A percentile compares a stretch with the other conserved stretches of the same genome.
Conservation (phyloP, 2,797 vertebrate genomes). For the Falco berigora region DNA sequence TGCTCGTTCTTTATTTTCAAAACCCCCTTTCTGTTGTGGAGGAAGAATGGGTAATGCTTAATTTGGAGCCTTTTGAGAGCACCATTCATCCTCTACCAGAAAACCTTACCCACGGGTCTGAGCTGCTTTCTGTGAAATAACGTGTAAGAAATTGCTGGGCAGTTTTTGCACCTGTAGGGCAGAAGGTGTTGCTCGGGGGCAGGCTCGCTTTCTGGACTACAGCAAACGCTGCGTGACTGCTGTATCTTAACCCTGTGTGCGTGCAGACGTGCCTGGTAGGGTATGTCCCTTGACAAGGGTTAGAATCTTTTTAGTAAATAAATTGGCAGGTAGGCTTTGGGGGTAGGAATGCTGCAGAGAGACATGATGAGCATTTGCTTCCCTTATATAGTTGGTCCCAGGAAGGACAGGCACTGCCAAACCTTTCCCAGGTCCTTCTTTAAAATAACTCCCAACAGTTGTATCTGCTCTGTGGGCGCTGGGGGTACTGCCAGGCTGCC, state of each 20-base stretch:
- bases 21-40: not conserved
- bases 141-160: not conserved
- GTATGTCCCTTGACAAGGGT: not conserved
- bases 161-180: not conserved
- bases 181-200: not conserved
- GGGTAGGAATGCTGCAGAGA: not conserved
- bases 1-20: not conserved
- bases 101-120: not conserved
- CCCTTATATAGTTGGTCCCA: not conserved
- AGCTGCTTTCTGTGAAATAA: not conserved
- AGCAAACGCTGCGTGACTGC: not conserved
- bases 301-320: not conserved
- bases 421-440: not conserved
- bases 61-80: not conserved
- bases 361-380: not conserved
- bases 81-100: not conserved
- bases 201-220: not conserved
- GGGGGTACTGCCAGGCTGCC: too few relatives aligned
- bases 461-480: not conserved
- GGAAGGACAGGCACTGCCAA: not conserved
- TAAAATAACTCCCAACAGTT: not conserved
- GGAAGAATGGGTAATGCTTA: not conserved
- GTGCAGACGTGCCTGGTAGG: not conserved
- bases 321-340: not conserved
- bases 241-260: fast-evolving